Evolutionary conservation across 1,140 invertebrate species (phyloP).

Genomic region (Philopotamus ludificatus): DNA sequence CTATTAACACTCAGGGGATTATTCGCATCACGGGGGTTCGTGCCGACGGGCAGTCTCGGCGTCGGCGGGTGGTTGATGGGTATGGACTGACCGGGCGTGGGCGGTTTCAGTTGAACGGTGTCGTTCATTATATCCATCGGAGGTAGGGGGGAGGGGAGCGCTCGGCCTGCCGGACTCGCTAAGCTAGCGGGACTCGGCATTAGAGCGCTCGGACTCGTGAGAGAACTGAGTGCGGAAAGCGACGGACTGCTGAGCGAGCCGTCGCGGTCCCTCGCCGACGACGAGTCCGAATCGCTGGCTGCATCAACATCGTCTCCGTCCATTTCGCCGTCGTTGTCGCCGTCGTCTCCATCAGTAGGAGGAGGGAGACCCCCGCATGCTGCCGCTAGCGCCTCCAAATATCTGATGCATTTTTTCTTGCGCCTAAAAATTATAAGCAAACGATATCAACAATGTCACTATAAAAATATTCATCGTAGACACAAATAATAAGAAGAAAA

Average conservation of each 20-base stretch:
- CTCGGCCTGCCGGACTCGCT: constrained; percentile 60
- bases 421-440: constrained; percentile 63
- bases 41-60: constrained; percentile 78
- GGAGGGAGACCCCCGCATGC: constrained; percentile 63
- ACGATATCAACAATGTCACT: background rate
- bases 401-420: constrained; percentile 98
- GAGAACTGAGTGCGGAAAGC: constrained; percentile 72
- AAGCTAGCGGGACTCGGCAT: constrained; percentile 66
- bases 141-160: constrained; percentile 33
- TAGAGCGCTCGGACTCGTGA: constrained; percentile 71
- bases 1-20: constrained; percentile 88
- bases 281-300: constrained; percentile 70
- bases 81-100: constrained; percentile 50
- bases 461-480: background rate
- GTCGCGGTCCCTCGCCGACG: constrained; percentile 64
- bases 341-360: constrained; percentile 54
- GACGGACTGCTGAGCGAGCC: constrained; percentile 76
- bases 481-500: constrained; percentile 24
- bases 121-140: constrained; percentile 20
- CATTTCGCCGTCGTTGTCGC: constrained; percentile 77
- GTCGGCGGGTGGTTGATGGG: constrained; percentile 49
- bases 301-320: constrained; percentile 67
- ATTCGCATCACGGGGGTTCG: constrained; percentile 86
- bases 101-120: constrained; percentile 47
- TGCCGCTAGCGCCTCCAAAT: constrained; percentile 76